phyloP scores from a whole-genome alignment of 2,888 invertebrate species.

The Eustalomyia histrio region DNA sequence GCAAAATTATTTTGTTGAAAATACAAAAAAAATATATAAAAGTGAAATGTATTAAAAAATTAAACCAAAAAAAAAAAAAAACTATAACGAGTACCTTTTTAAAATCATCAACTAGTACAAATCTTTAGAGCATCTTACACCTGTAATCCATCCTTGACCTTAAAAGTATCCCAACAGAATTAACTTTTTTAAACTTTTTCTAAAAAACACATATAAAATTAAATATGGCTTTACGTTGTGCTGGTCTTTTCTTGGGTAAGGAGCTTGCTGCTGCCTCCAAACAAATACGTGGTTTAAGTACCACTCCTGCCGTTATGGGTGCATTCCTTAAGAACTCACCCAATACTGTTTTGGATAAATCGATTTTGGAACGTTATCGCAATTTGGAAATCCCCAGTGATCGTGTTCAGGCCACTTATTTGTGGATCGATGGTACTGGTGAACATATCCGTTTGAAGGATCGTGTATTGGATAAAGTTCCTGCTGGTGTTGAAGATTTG shows the following conservation, averaged over 20 bases:
- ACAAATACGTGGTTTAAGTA: slow-evolving; percentile 71
- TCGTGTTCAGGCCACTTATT: slow-evolving; percentile 83
- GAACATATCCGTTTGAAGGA: slow-evolving; percentile 85
- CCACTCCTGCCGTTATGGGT: slow-evolving; percentile 57
- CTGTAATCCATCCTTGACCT: slow-evolving; percentile 69
- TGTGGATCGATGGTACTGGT: slow-evolving; percentile 89
- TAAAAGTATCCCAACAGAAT: slow-evolving; percentile 21
- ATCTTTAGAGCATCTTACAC: slow-evolving; percentile 56
- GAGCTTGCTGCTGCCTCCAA: slow-evolving; percentile 70
- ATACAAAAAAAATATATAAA: slow-evolving; percentile 31
- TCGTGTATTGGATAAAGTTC: slow-evolving; percentile 84
- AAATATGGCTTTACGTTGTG: slow-evolving; percentile 77
- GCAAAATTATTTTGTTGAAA: not conserved
- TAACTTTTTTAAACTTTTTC: not conserved
- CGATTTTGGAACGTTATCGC: slow-evolving; percentile 85
- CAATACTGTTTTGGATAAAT: slow-evolving; percentile 88
- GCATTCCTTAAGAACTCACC: slow-evolving; percentile 82
- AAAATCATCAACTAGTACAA: slow-evolving; percentile 49
- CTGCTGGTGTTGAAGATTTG: slow-evolving; percentile 82
- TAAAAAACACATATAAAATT: slow-evolving; percentile 4
- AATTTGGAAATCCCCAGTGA: slow-evolving; percentile 81
- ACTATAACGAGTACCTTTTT: slow-evolving; percentile 54
- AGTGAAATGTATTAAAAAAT: slow-evolving; percentile 59
- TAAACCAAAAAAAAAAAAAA: slow-evolving; percentile 31
- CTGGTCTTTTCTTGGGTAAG: slow-evolving; percentile 76